Evolutionary conservation across 2,888 invertebrate species (phyloP).

Genomic region (Andrena trimmerana): DNA sequence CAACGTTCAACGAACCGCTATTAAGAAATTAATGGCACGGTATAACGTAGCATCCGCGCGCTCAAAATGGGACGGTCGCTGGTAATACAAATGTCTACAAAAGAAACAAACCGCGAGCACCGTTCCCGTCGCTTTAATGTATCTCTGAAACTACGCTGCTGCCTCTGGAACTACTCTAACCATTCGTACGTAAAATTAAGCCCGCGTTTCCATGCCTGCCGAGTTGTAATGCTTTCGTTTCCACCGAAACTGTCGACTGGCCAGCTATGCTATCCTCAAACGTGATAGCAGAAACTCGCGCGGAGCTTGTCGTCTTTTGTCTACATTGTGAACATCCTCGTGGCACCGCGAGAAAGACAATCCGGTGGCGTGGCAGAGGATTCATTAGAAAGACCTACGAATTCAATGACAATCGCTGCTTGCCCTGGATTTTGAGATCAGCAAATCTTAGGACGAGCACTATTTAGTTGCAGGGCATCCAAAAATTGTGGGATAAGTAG

Average conservation of each 20-base stretch:
- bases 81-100: not conserved
- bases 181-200: slow-evolving; percentile 38
- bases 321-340: not conserved
- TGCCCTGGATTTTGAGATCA: not conserved
- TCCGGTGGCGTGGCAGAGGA: too few species aligned
- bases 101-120: slow-evolving; percentile 4
- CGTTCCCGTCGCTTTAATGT: slow-evolving; percentile 16
- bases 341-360: too few species aligned
- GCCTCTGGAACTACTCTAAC: slow-evolving; percentile 16
- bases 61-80: not conserved
- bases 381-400: too few species aligned
- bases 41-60: not conserved
- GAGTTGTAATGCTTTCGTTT: slow-evolving; percentile 2
- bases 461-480: too few species aligned
- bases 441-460: too few species aligned
- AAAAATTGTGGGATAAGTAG: too few species aligned
- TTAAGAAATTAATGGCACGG: slow-evolving; percentile 1
- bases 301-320: slow-evolving; percentile 6
- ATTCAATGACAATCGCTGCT: too few species aligned
- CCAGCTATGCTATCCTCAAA: not conserved
- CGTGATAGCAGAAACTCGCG: slow-evolving; percentile 14
- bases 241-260: slow-evolving; percentile 7
- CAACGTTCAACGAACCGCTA: not conserved
- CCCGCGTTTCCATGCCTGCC: slow-evolving; percentile 14
- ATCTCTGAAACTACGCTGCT: not conserved